A percentile compares a stretch with the other conserved stretches of the same genome.
Conservation (phyloP, 2,888 invertebrate genomes). For the Mylabris sibirica region DNA sequence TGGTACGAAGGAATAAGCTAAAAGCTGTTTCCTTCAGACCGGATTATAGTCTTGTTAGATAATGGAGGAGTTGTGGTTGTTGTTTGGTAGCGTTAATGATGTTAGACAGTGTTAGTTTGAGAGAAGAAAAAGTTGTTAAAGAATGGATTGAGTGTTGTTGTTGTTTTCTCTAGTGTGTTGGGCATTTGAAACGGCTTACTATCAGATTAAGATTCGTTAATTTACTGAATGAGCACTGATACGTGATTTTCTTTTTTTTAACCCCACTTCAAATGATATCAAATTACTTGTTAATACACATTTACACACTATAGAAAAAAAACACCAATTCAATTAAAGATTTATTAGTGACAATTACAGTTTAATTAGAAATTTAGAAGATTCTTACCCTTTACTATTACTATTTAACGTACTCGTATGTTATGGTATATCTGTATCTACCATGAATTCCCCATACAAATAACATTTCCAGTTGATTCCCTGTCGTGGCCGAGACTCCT, state of each 20-base stretch:
- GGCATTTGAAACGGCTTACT: not conserved
- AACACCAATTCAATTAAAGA: not conserved
- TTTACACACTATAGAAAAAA: too few species aligned
- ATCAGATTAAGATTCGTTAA: slow-evolving; percentile 1
- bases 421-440: slow-evolving; percentile 14
- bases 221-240: not conserved
- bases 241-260: not conserved
- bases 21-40: slow-evolving; percentile 14
- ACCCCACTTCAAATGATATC: too few species aligned
- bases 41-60: slow-evolving; percentile 21
- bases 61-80: slow-evolving; percentile 24
- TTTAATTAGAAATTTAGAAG: too few species aligned
- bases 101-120: slow-evolving; percentile 20
- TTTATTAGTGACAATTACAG: not conserved
- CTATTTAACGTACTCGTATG: too few species aligned
- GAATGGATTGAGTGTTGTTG: slow-evolving; percentile 4
- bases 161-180: not conserved
- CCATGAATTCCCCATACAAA: slow-evolving; percentile 29
- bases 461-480: slow-evolving; percentile 19
- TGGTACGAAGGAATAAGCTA: slow-evolving; percentile 6
- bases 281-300: too few species aligned
- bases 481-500: not conserved
- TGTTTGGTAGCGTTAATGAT: slow-evolving; percentile 18
- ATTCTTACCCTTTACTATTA: too few species aligned
- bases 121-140: not conserved